A percentile compares a stretch with the other conserved stretches of the same genome.
Evolutionary conservation across 2,113 vertebrate genomes (phyloP).

Genomic region (Corythaeola cristata): DNA sequence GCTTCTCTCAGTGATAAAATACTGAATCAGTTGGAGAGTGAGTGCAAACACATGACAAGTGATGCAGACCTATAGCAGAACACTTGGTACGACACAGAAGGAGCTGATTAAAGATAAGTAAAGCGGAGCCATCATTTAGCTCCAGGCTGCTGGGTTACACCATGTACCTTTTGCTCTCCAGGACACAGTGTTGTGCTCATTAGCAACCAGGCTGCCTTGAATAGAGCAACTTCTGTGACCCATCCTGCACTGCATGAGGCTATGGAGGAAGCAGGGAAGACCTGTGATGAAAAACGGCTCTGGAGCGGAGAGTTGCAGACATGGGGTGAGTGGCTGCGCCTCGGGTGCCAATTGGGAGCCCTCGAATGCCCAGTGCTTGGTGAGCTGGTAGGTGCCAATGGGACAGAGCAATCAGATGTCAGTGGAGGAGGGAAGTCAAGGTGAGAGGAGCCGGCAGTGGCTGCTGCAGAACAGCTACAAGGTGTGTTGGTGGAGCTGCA

Average conservation of each 20-base stretch:
- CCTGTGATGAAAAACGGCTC: background rate
- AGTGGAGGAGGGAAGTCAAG: background rate
- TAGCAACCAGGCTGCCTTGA: background rate
- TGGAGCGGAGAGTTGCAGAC: background rate
- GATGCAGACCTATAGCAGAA: slow-evolving; percentile 5
- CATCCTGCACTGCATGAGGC: rapidly evolving
- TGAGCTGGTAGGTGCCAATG: background rate
- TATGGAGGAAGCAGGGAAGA: background rate
- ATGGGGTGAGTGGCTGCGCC: background rate
- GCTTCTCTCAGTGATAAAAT: background rate
- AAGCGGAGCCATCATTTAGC: background rate
- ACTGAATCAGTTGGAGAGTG: slow-evolving; percentile 29
- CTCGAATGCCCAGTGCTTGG: background rate
- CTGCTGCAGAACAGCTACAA: background rate
- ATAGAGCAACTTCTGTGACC: background rate
- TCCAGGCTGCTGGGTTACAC: background rate
- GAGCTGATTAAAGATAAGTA: background rate
- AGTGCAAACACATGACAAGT: background rate
- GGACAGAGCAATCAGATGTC: background rate
- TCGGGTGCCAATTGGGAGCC: rapidly evolving
- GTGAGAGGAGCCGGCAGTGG: background rate
- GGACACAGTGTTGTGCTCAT: background rate
- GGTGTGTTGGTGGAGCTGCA: background rate
- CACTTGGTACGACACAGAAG: background rate
- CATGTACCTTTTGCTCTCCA: background rate